phyloP scores from a whole-genome alignment of 1,140 invertebrate genomes.

The Neodiprion virginianus region DNA sequence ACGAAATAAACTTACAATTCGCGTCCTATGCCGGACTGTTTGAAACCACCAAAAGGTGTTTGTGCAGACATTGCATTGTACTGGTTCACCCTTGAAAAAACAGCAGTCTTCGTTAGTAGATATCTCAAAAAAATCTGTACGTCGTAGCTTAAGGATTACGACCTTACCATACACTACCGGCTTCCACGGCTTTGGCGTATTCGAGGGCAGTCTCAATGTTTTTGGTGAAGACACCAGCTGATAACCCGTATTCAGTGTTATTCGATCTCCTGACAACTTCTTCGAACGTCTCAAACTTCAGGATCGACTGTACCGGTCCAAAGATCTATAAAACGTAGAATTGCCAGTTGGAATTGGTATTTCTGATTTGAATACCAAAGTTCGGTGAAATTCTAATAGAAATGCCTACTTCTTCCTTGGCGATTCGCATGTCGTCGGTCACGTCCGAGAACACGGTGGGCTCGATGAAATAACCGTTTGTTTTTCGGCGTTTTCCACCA shows the following conservation, averaged over 20 bases:
- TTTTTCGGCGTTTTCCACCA: conserved; percentile 75
- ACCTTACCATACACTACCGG: conserved; percentile 87
- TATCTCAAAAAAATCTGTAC: conserved; percentile 19
- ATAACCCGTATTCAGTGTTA: conserved; percentile 87
- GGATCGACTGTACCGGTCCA: conserved; percentile 89
- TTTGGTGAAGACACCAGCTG: conserved; percentile 86
- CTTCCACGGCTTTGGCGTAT: conserved; percentile 79
- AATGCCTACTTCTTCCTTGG: conserved; percentile 75
- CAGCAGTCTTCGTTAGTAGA: conserved; percentile 13
- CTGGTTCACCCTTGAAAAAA: conserved; percentile 77
- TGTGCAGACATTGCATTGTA: conserved; percentile 79
- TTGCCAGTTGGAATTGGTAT: conserved; percentile 39
- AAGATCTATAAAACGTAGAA: conserved; percentile 74
- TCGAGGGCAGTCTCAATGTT: conserved; percentile 82
- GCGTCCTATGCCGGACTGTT: conserved; percentile 84
- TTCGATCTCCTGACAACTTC: conserved; percentile 91
- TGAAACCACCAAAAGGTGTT: conserved; percentile 88
- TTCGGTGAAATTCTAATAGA: neutral
- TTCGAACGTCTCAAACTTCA: conserved; percentile 88
- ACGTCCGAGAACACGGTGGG: conserved; percentile 92
- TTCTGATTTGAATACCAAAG: neutral
- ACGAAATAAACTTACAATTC: conserved; percentile 70
- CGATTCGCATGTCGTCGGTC: conserved; percentile 85
- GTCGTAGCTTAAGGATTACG: conserved; percentile 7
- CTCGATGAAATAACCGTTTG: conserved; percentile 79